Conservation (phyloP, 2,888 invertebrate genomes). For the Tethea ocularis region DNA sequence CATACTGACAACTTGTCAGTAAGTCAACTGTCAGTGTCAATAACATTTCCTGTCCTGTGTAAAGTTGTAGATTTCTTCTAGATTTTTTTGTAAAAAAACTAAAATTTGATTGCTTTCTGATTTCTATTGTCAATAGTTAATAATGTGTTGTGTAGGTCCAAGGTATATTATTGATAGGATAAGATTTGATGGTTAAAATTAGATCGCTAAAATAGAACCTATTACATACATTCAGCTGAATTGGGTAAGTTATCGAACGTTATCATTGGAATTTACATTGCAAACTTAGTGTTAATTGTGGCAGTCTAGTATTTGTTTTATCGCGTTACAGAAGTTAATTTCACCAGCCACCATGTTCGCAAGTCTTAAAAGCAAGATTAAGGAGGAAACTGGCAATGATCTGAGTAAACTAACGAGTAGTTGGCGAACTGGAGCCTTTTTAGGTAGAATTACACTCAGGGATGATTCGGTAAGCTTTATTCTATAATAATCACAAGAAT, state of each 20-base stretch:
- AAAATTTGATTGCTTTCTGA: no score
- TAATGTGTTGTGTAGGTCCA: not conserved
- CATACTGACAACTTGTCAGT: no score
- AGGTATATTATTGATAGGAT: not conserved
- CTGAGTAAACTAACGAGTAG: conserved; percentile 82
- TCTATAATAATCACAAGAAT: conserved; percentile 8
- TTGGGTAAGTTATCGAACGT: conserved; percentile 46
- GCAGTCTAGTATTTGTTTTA: conserved; percentile 26
- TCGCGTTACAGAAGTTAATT: conserved; percentile 31
- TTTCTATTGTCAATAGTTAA: not conserved
- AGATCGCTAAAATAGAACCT: not conserved
- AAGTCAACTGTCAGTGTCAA: no score
- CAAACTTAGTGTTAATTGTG: conserved; percentile 28
- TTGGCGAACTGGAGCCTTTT: conserved; percentile 79
- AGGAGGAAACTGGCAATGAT: conserved; percentile 94
- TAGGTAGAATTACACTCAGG: conserved; percentile 77
- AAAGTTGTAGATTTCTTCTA: no score
- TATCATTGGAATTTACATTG: conserved; percentile 53
- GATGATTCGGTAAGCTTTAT: conserved; percentile 70
- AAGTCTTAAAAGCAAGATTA: conserved; percentile 94
- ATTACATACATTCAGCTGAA: conserved; percentile 20
- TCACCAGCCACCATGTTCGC: conserved; percentile 88
- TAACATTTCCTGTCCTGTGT: no score
- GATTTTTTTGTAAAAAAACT: no score
- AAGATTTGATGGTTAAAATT: not conserved